A percentile compares a stretch with the other conserved stretches of the same genome.
phyloP scores from a whole-genome alignment of 2,888 invertebrate species.

The Deilephila elpenor region DNA sequence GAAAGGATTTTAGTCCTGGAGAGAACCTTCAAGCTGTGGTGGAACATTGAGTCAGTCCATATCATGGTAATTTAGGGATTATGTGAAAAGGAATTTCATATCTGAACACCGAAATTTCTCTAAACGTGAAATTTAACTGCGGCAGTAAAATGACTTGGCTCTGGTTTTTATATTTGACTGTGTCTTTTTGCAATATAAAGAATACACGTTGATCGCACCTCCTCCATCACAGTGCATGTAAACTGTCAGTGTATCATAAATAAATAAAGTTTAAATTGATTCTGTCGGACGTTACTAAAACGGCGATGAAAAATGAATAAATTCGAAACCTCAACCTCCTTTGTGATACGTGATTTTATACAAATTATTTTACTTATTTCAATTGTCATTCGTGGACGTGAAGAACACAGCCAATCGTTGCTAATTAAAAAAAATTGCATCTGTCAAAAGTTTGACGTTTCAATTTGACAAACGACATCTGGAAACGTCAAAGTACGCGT shows the following conservation, averaged over 20 bases:
- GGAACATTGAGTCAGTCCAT: too few relatives aligned
- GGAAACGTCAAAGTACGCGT: neutral
- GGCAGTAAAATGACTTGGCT: too few relatives aligned
- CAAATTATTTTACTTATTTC: conserved; percentile 13
- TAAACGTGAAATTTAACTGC: too few relatives aligned
- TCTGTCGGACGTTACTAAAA: conserved; percentile 10
- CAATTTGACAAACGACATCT: conserved; percentile 31
- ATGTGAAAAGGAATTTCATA: too few relatives aligned
- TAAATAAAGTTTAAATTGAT: conserved; percentile 1
- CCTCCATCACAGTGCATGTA: neutral
- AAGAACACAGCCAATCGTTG: conserved; percentile 5
- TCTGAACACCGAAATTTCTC: too few relatives aligned
- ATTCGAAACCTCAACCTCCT: conserved; percentile 1
- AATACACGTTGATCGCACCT: neutral
- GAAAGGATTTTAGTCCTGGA: too few relatives aligned
- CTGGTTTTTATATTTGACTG: too few relatives aligned
- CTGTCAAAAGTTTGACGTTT: conserved; percentile 30
- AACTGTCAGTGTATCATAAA: conserved; percentile 13
- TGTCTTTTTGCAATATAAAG: neutral
- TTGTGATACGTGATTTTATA: conserved; percentile 4
- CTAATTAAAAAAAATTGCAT: conserved; percentile 20
- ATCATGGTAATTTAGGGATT: too few relatives aligned
- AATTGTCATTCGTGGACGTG: conserved; percentile 7
- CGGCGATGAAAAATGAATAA: conserved; percentile 14
- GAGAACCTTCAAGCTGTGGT: too few relatives aligned